Percentiles rank a stretch among this genome's conserved stretches.
Evolutionary conservation across 2,113 vertebrate genomes (phyloP).

Genomic region (Columba livia): DNA sequence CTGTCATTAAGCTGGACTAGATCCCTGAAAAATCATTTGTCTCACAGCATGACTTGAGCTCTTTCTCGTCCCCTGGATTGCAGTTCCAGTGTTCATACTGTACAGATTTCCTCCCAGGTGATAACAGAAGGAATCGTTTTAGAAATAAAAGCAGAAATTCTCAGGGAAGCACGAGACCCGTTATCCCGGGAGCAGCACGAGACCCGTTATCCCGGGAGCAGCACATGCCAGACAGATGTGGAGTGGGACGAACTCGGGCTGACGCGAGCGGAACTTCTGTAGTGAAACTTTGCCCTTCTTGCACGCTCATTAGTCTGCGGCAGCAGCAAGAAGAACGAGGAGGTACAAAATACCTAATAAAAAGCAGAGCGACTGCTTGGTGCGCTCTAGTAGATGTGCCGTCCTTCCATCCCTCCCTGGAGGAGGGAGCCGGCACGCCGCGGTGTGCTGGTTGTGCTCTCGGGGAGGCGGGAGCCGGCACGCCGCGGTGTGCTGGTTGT

Average conservation of each 20-base stretch:
- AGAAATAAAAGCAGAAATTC: background rate
- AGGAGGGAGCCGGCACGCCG: background rate
- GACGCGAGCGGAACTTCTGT: background rate
- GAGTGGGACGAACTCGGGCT: background rate
- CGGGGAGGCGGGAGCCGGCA: too few species aligned
- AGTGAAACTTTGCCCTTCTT: background rate
- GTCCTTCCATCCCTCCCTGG: background rate
- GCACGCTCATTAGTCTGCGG: accelerated
- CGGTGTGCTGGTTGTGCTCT: background rate
- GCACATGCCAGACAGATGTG: accelerated
- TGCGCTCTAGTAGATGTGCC: background rate
- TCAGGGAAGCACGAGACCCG: accelerated
- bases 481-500: too few species aligned
- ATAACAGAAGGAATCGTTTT: background rate
- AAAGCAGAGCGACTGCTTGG: background rate
- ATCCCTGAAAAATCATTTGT: background rate
- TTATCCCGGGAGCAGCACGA: accelerated
- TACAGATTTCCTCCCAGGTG: background rate
- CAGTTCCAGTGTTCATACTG: background rate
- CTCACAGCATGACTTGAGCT: background rate
- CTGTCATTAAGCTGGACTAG: background rate
- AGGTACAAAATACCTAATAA: background rate
- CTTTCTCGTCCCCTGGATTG: background rate
- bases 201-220: too few species aligned
- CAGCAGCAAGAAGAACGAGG: accelerated